These are phyloP conservation scores for Eulemur mongoz DNA, from an alignment of 2,797 vertebrate genomes.

Conservation along the genomic window DNA sequence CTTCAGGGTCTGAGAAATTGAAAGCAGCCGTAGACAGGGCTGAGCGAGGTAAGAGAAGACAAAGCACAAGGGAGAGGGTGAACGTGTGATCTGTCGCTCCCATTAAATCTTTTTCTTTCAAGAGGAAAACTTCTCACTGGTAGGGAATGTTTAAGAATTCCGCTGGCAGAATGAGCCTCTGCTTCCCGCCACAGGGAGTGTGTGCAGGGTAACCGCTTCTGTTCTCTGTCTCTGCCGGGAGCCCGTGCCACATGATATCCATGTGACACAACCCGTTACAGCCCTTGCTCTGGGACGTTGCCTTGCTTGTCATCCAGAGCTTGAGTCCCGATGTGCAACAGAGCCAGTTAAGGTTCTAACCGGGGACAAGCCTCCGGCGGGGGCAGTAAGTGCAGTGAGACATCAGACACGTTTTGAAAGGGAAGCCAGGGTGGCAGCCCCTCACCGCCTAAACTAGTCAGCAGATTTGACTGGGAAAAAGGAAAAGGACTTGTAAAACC, in stretches of 20 bases:
- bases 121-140: background rate
- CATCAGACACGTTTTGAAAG: background rate
- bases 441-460: background rate
- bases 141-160: background rate
- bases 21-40: background rate
- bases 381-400: background rate
- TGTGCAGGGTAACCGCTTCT: background rate
- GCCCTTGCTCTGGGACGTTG: background rate
- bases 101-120: background rate
- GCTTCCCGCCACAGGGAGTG: background rate
- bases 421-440: fast-evolving
- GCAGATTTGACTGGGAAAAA: background rate
- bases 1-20: constrained; percentile 49
- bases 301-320: background rate
- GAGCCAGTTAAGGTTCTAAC: background rate
- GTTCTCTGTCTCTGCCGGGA: background rate
- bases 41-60: background rate
- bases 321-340: background rate
- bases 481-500: background rate
- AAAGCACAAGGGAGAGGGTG: background rate
- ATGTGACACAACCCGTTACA: background rate
- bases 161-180: background rate
- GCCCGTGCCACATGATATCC: background rate
- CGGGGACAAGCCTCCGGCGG: fast-evolving
- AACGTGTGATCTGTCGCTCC: background rate